Conservation (phyloP, 2,113 vertebrate species). For the Callionymus lyra region DNA sequence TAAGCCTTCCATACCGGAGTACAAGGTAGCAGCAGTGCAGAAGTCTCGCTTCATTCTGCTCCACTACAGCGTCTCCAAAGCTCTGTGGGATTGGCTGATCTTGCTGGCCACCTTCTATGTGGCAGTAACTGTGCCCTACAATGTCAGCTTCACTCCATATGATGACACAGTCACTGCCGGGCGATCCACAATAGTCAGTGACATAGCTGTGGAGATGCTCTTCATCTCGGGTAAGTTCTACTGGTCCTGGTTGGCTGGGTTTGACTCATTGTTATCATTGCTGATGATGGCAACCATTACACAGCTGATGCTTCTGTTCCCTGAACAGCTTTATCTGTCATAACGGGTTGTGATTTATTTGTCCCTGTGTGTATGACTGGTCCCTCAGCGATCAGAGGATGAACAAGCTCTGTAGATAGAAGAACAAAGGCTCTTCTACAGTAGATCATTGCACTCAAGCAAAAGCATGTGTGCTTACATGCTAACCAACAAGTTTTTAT, state of each 20-base stretch:
- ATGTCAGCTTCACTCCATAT: slow-evolving; percentile 84
- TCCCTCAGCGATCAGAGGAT: no score
- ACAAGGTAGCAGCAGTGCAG: slow-evolving; percentile 89
- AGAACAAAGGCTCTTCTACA: no score
- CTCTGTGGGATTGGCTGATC: slow-evolving; percentile 94
- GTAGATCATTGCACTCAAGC: no score
- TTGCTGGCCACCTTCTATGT: slow-evolving; percentile 95
- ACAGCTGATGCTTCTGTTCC: no score
- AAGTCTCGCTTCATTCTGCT: slow-evolving; percentile 92
- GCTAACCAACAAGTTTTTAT: no score
- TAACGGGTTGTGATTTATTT: no score
- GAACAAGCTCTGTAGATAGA: no score
- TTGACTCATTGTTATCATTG: no score
- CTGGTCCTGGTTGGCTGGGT: background rate
- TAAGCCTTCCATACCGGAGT: slow-evolving; percentile 83
- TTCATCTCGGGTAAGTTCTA: slow-evolving; percentile 82
- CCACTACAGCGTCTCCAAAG: slow-evolving; percentile 92
- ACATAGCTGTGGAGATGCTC: slow-evolving; percentile 91
- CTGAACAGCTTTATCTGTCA: no score
- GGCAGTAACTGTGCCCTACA: slow-evolving; percentile 90
- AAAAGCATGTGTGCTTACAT: no score
- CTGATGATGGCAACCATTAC: no score
- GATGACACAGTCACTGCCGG: slow-evolving; percentile 71
- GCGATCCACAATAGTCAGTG: slow-evolving; percentile 84
- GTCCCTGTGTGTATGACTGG: no score